phyloP scores from a whole-genome alignment of 2,113 vertebrate genomes.

The Hippopotamus amphibius region DNA sequence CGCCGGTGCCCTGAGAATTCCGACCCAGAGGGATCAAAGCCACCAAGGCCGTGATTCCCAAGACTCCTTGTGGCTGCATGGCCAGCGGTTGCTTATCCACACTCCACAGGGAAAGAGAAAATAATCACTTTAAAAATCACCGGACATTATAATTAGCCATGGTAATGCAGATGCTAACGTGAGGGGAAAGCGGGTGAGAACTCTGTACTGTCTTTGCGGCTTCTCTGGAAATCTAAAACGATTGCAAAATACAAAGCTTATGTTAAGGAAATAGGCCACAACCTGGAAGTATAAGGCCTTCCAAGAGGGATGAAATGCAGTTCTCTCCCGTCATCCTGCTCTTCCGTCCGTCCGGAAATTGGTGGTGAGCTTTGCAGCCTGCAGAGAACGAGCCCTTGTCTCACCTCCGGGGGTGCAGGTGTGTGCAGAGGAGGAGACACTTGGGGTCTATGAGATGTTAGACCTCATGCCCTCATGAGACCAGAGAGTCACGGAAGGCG shows the following conservation, averaged over 20 bases:
- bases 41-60: neutral
- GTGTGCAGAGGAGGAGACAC: neutral
- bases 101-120: neutral
- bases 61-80: neutral
- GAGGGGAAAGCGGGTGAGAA: neutral
- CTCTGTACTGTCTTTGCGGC: neutral
- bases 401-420: fast-evolving
- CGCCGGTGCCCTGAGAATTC: neutral
- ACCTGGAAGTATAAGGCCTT: neutral
- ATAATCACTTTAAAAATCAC: neutral
- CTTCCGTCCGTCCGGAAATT: neutral
- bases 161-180: neutral
- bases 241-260: conserved; percentile 10
- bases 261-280: conserved; percentile 12
- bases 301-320: neutral
- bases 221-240: neutral
- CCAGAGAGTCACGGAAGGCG: no score
- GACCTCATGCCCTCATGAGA: fast-evolving
- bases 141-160: neutral
- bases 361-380: fast-evolving
- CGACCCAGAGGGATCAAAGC: neutral
- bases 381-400: neutral
- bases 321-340: neutral
- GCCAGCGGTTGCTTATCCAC: neutral
- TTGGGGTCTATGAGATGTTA: fast-evolving